Evolutionary conservation across 2,113 vertebrate genomes (phyloP), one percentile per base, ranked within the genome.

Genomic region (Lasiurus cinereus): DNA sequence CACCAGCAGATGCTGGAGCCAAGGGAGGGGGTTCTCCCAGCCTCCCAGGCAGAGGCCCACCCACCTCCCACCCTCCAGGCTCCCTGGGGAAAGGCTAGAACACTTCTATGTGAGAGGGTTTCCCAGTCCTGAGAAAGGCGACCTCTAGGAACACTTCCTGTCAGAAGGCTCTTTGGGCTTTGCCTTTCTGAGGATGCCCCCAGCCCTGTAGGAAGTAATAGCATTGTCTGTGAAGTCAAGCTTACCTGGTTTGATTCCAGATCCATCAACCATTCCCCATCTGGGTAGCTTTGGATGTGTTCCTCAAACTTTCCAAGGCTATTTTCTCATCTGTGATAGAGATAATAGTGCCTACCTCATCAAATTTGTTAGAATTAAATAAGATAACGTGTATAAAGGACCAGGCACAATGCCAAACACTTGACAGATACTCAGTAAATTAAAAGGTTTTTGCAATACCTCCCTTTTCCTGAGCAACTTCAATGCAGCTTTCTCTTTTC

Each of bases 1-100:
- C 97, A 96, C 83, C 93, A 96, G 83, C 95, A 93, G 95, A 96
- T 94, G 82, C 90, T 92, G 50, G 67, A 94, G 50, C 70, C 33
- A 16, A 96, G 36, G 29, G n/a, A 91, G 93, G 92, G 22, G 88
- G 66, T 59, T 93, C 79, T 59, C 73, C 70, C 4, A 14, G 74
- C 31, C 62, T n/a, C 77, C 59, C 7, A n/a, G 16, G 48, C 76
- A 56, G 80, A 85, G 85, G 80, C 90, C 0, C n/a, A 14, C 31
- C 33, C 54, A 31, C 16, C 33, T 66, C 5, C 83, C 7, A 31
- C 21, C 69, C 43, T 59, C 74, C 59, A 70, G 67, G 6, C 15
- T 78, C 67, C 66, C 94, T 83, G 52, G 54, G 79, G n/a, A 76
- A 95, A 52, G 50, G 43, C 43, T 62, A 16, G 36, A 83, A 62